Conservation (phyloP, 2,797 vertebrate genomes). For the Bradypodion ventrale region DNA sequence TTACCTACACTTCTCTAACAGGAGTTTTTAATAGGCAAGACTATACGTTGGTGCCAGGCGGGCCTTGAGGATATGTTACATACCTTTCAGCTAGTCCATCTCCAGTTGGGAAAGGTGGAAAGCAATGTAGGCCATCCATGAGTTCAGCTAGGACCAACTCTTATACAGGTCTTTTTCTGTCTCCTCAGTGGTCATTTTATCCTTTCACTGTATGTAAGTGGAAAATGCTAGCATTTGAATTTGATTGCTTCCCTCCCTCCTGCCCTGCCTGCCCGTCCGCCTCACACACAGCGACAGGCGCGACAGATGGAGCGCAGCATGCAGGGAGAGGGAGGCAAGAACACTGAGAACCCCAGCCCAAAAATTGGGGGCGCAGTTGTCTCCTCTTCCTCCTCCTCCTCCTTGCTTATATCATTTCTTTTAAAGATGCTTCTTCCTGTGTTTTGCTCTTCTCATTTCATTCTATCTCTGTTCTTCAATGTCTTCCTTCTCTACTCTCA, state of each 20-base stretch:
- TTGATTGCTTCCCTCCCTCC: too few species aligned
- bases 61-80: background rate
- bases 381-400: too few species aligned
- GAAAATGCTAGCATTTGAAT: background rate
- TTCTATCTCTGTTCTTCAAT: background rate
- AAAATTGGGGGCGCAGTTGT: too few species aligned
- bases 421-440: background rate
- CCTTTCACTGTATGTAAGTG: background rate
- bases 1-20: background rate
- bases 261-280: too few species aligned
- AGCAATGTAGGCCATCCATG: background rate
- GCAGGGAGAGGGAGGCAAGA: too few species aligned
- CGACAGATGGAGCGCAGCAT: too few species aligned
- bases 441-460: background rate
- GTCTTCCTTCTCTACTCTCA: background rate
- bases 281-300: too few species aligned
- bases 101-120: too few species aligned
- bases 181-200: background rate
- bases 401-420: too few species aligned
- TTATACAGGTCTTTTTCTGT: background rate
- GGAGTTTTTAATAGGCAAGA: too few species aligned
- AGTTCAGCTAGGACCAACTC: background rate
- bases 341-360: too few species aligned
- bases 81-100: background rate
- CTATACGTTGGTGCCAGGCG: background rate